Evolutionary conservation across 2,113 vertebrate species (phyloP).

Genomic region (Cebus imitator): DNA sequence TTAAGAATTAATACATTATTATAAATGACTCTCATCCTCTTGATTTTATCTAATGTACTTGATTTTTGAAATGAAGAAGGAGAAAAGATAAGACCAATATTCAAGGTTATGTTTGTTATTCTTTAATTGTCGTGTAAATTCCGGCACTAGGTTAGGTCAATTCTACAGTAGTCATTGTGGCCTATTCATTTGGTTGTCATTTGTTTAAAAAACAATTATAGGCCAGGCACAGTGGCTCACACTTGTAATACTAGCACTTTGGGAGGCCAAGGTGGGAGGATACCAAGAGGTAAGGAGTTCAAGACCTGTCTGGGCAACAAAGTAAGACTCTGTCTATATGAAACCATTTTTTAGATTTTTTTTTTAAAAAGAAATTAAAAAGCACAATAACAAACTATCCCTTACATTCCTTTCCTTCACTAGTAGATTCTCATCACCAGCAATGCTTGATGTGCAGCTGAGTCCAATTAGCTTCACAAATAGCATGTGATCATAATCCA

Average conservation of each 20-base stretch:
- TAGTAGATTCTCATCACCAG: background rate
- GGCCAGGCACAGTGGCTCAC: too few species aligned
- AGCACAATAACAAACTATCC: too few species aligned
- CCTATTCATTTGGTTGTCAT: background rate
- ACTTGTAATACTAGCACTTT: too few species aligned
- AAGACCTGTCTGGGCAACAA: too few species aligned
- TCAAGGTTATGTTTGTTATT: background rate
- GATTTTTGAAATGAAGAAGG: background rate
- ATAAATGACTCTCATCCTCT: background rate
- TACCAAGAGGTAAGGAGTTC: too few species aligned
- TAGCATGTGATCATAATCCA: background rate
- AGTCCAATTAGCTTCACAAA: background rate
- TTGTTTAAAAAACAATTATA: background rate
- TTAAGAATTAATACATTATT: background rate
- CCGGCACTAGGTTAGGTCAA: background rate
- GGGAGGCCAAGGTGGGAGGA: too few species aligned
- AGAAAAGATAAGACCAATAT: background rate
- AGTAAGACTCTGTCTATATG: too few species aligned
- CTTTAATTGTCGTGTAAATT: background rate
- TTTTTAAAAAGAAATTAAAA: background rate
- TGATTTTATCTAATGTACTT: background rate
- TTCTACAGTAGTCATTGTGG: background rate
- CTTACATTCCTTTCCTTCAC: accelerated
- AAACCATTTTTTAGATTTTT: too few species aligned
- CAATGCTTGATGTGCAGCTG: background rate